Percentiles rank a stretch among this genome's conserved stretches.
Evolutionary conservation across 2,113 vertebrate species (phyloP).

Genomic region (Psittacara wagleri): DNA sequence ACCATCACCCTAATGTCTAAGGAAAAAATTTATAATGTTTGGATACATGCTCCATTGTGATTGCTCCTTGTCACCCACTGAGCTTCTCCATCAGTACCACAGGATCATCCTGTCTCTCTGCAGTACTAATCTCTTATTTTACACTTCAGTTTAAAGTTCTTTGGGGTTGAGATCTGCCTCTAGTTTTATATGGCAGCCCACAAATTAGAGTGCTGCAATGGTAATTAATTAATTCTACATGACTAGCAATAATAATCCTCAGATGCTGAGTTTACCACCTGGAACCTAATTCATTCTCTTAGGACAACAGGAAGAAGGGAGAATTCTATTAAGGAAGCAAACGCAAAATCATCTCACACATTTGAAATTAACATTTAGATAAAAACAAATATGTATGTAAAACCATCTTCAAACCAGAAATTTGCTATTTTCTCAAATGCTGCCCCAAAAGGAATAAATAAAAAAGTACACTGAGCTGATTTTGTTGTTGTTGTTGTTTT

Average conservation of each 20-base stretch:
- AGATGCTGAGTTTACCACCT: not conserved
- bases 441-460: not conserved
- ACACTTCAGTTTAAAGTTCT: not conserved
- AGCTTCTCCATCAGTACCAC: not conserved
- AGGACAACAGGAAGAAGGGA: not conserved
- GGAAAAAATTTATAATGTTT: not conserved
- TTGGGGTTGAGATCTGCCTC: not conserved
- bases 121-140: not conserved
- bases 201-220: not conserved
- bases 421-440: not conserved
- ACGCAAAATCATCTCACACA: not conserved
- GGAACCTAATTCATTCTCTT: not conserved
- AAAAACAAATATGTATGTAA: not conserved
- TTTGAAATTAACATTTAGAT: not conserved
- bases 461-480: not conserved
- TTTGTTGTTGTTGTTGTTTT: no score
- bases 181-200: not conserved
- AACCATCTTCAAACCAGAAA: not conserved
- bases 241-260: not conserved
- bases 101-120: not conserved
- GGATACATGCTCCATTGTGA: not conserved
- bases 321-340: not conserved
- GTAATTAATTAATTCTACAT: not conserved
- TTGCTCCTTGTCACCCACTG: not conserved
- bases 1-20: not conserved